Percentiles rank a stretch among this genome's conserved stretches.
phyloP scores from a whole-genome alignment of 2,888 invertebrate species.

The Listrodromus nycthemerus region DNA sequence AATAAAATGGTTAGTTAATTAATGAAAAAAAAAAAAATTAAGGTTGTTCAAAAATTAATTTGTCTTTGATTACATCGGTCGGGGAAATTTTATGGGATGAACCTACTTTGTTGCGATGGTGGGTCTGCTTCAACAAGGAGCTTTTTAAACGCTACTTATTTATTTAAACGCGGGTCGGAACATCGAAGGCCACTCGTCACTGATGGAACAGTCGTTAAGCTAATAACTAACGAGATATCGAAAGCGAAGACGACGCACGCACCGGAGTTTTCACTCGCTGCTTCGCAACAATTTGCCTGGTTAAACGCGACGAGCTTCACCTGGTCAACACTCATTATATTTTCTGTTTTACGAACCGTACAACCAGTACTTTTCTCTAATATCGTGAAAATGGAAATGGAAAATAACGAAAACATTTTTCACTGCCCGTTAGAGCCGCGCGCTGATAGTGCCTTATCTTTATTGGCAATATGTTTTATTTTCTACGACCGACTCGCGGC shows the following conservation, averaged over 20 bases:
- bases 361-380: constrained; percentile 43
- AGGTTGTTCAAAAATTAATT: too few species aligned
- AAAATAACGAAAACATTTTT: constrained; percentile 5
- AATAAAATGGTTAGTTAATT: background rate
- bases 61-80: background rate
- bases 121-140: background rate
- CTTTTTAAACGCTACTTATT: constrained; percentile 15
- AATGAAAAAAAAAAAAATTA: background rate
- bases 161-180: background rate
- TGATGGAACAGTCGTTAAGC: constrained; percentile 57
- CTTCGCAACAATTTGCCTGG: constrained; percentile 27
- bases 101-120: background rate
- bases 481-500: background rate
- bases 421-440: constrained; percentile 19
- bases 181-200: constrained; percentile 43
- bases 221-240: constrained; percentile 38
- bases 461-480: constrained; percentile 33
- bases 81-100: background rate
- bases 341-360: constrained; percentile 35
- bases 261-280: background rate
- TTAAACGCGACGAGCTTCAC: constrained; percentile 57
- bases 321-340: constrained; percentile 33
- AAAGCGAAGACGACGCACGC: constrained; percentile 8
- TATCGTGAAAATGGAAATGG: constrained; percentile 2
- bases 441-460: constrained; percentile 50